phyloP scores from a whole-genome alignment of 2,888 invertebrate species.

The Ennomos quercinarius region DNA sequence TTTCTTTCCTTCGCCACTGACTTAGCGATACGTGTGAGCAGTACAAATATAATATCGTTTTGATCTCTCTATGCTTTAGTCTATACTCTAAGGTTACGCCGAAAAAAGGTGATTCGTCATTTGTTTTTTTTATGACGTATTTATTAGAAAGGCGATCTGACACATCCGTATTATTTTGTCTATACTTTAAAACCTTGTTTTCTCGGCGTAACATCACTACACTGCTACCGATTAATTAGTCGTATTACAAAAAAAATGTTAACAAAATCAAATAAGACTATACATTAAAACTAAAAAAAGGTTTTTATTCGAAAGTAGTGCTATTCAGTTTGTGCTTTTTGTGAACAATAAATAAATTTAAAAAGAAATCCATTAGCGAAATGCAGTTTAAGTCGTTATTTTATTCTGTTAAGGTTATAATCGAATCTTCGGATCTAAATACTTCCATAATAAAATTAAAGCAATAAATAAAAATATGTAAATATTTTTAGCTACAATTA shows the following conservation, averaged over 20 bases:
- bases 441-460: background rate
- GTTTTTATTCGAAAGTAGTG: conserved; percentile 36
- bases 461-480: conserved; percentile 1
- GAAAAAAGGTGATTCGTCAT: no score
- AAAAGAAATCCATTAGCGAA: conserved; percentile 7
- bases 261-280: conserved; percentile 5
- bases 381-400: conserved; percentile 17
- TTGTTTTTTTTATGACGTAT: no score
- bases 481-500: conserved; percentile 10
- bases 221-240: conserved; percentile 19
- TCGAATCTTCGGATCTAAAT: background rate
- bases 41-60: no score
- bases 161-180: no score
- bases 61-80: no score
- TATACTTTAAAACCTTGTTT: no score
- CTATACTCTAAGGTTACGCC: no score
- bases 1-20: no score
- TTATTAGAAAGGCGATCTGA: no score
- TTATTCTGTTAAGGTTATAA: background rate
- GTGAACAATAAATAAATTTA: background rate
- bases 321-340: conserved; percentile 37
- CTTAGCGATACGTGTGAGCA: no score
- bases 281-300: conserved; percentile 41
- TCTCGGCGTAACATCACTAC: no score
- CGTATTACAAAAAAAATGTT: conserved; percentile 17